These are phyloP conservation scores for Spilogale gracilis DNA, from an alignment of 2,113 vertebrate genomes.

Conservation along the genomic window DNA sequence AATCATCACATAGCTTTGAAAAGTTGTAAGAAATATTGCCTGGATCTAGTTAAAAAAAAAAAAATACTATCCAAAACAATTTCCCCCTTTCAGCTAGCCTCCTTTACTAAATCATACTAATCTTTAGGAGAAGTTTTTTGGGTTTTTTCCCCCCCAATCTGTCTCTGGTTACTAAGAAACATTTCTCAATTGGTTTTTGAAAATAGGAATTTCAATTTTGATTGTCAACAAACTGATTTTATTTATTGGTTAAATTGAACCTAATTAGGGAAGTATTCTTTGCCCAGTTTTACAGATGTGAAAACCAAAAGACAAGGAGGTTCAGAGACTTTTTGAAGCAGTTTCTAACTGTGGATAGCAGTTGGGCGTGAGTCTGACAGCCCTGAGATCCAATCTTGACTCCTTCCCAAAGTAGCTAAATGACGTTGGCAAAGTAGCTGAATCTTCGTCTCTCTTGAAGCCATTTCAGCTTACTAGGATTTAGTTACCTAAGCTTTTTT, in stretches of 20 bases:
- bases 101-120: constrained; percentile 56
- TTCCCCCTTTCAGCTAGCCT: constrained; percentile 63
- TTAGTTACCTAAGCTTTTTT: not conserved
- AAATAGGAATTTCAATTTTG: constrained; percentile 64
- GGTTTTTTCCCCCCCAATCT: constrained; percentile 14
- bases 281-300: constrained; percentile 23
- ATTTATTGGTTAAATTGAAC: constrained; percentile 70
- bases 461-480: not conserved
- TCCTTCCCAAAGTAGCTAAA: not conserved
- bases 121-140: constrained; percentile 41
- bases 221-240: constrained; percentile 61
- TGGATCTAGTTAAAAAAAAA: not conserved
- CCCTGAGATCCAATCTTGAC: not conserved
- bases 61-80: constrained; percentile 50
- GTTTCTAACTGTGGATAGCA: not conserved
- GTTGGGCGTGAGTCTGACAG: too few species aligned
- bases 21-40: constrained; percentile 65
- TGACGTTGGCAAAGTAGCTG: not conserved
- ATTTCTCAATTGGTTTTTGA: constrained; percentile 37
- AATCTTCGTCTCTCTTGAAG: not conserved
- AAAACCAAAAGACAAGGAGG: constrained; percentile 23
- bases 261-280: constrained; percentile 15
- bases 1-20: constrained; percentile 56
- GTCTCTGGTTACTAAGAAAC: constrained; percentile 58
- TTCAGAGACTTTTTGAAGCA: not conserved